Evolutionary conservation across 2,113 vertebrate genomes (phyloP), one percentile per base, ranked within the genome.

Genomic region (Chaetorhynchus papuensis): DNA sequence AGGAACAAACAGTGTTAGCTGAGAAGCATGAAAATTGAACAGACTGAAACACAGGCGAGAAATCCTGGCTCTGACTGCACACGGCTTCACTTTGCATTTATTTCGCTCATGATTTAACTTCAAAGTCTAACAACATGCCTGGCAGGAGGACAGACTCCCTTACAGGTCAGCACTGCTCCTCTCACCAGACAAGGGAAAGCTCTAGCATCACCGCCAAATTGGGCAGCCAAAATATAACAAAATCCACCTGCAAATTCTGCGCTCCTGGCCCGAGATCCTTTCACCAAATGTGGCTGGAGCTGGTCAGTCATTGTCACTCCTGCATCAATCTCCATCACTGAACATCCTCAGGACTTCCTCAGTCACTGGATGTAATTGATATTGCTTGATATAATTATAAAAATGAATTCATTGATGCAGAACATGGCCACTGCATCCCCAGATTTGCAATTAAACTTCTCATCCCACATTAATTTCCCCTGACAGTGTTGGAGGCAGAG

Each of bases 81-180:
- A 0, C 15, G 22, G 52, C 84, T 75, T 89, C 93, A 80, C 1
- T 1, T 76, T 76, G 54, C 71, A 54, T 93, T 92, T 57, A 31
- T 90, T 94, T 65, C n/a, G 39, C 57, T 92, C 57, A 19, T 60
- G 30, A 88, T 86, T 97, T 89, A 69, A 85, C 71, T 83, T 83
- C 88, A 50, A 72, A 88, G 82, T 33, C 63, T 69, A 77, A 42
- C 78, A 90, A 35, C 3, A 10, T 72, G n/a, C 53, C 59, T 65
- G 71, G 66, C 74, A 91, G 90, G 65, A 92, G 61, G 44, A 77
- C 71, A 84, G 83, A 28, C 30, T 78, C 69, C 37, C 39, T 77
- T 33, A 61, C 37, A 54, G 89, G 83, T 70, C 90, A 76, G 59
- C 39, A 28, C 31, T 21, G 7, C 5, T 49, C 56, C 28, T 85